These are phyloP conservation scores for Strigops habroptila DNA, from an alignment of 2,113 vertebrate genomes.

Conservation along the genomic window DNA sequence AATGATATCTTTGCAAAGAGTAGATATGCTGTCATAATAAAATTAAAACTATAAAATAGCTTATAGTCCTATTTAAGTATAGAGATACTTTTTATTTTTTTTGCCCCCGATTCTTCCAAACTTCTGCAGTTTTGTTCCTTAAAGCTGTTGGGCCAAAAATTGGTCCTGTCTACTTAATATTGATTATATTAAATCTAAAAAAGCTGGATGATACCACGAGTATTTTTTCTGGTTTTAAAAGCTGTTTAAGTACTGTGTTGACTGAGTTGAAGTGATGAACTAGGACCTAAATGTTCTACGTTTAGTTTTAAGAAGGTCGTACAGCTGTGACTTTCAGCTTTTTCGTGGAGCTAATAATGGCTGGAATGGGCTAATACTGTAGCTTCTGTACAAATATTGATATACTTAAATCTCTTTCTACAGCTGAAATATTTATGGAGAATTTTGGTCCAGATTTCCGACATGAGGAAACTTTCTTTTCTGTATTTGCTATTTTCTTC, in stretches of 20 bases:
- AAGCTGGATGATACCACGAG: neutral
- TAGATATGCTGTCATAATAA: neutral
- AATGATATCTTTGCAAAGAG: neutral
- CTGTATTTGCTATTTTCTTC: constrained; percentile 97
- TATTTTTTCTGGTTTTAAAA: neutral
- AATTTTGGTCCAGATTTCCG: constrained; percentile 94
- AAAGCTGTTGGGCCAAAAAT: neutral
- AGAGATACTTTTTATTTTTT: neutral
- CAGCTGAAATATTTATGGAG: constrained; percentile 89
- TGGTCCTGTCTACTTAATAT: neutral
- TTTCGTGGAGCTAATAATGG: neutral
- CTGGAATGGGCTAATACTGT: neutral
- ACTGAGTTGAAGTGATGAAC: neutral
- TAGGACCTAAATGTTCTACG: neutral
- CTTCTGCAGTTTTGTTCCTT: neutral
- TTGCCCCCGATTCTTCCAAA: neutral
- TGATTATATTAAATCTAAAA: neutral
- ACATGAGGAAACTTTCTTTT: constrained; percentile 86
- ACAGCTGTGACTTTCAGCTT: neutral
- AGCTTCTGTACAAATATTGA: neutral
- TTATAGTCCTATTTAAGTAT: fast-evolving
- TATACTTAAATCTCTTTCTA: neutral
- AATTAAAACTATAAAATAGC: neutral
- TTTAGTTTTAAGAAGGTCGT: neutral
- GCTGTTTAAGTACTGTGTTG: neutral